Evolutionary conservation across 1,140 invertebrate species (phyloP), one percentile per base, ranked within the genome.

Genomic region (Scaptodrosophila lebanonensis): DNA sequence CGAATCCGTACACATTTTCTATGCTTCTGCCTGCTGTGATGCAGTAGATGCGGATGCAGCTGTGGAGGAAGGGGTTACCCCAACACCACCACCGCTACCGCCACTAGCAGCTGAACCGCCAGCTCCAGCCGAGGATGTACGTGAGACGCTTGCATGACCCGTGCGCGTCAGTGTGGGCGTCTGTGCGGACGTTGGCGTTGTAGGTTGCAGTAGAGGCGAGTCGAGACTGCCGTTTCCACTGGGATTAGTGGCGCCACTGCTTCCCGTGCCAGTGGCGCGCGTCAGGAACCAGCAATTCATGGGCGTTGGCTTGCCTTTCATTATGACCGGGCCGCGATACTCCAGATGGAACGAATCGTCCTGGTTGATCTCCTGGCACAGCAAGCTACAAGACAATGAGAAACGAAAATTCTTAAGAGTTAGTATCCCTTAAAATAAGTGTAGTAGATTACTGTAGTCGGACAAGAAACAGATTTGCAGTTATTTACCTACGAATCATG

Each of bases 271-370:
- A 44, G 60, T 83, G 56, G 76, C 86, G 69, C 93, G 88, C 15
- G 92, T 92, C 39, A 98, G 88, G 88, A 97, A 95, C 93, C 95
- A 98, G 8, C 96, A 95, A 72, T 97, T 92, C 96, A 98, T 98
- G 1, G 97, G 96, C 60, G 96, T 94, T 1, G 94, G 93, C 88
- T 96, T 97, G 20, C 97, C 97, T 88, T 98, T 97, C 95, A 97
- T 98, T 91, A 97, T 95, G 1, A 98, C 92, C 27, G 94, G 93
- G 3, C 97, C 97, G 54, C 97, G 91, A 79, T 95, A 94, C 15
- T 94, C 93, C 68, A 98, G 91, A 49, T 94, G 88, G 86, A 98
- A 98, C 58, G 93, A 91, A 2, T 93, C 92, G 84, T 98, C 95
- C 67, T 90, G 91, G 87, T 97, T 97, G 67, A 96, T 93, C 12